phyloP scores from a whole-genome alignment of 2,113 vertebrate genomes.

The Lagopus muta region DNA sequence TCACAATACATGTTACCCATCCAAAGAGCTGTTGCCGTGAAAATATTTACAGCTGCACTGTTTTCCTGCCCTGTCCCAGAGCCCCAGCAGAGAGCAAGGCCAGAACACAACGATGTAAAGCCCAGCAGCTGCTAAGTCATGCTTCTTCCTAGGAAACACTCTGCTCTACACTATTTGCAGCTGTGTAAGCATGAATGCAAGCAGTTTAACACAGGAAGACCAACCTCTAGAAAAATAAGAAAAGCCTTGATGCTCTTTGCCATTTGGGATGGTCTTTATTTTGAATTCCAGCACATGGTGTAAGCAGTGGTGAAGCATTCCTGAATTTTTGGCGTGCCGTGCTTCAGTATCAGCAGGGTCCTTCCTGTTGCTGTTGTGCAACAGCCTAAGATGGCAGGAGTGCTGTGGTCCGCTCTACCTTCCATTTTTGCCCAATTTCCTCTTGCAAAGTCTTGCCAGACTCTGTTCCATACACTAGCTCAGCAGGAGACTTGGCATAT shows the following conservation, averaged over 20 bases:
- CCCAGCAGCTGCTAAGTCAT: neutral
- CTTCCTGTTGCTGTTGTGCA: neutral
- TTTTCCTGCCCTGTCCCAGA: neutral
- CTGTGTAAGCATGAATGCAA: neutral
- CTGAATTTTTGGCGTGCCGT: neutral
- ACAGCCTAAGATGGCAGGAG: neutral
- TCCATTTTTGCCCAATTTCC: neutral
- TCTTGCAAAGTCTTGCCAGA: neutral
- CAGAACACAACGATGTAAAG: neutral
- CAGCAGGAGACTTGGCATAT: neutral
- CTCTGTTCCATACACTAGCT: neutral
- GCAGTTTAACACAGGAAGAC: neutral
- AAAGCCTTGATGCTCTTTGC: neutral
- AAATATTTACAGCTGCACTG: slow-evolving; percentile 27
- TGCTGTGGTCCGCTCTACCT: neutral
- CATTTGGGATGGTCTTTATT: neutral
- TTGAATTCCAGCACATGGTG: neutral
- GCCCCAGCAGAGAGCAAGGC: neutral
- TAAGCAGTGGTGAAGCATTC: neutral
- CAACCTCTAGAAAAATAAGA: neutral
- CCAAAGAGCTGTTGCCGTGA: slow-evolving; percentile 7
- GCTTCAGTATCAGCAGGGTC: neutral
- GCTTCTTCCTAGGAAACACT: neutral
- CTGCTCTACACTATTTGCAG: neutral
- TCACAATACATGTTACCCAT: neutral